Conservation (phyloP, 30 jellyfish, hydroid and myxozoan genomes). For the Hydractinia symbiolongicarpus region DNA sequence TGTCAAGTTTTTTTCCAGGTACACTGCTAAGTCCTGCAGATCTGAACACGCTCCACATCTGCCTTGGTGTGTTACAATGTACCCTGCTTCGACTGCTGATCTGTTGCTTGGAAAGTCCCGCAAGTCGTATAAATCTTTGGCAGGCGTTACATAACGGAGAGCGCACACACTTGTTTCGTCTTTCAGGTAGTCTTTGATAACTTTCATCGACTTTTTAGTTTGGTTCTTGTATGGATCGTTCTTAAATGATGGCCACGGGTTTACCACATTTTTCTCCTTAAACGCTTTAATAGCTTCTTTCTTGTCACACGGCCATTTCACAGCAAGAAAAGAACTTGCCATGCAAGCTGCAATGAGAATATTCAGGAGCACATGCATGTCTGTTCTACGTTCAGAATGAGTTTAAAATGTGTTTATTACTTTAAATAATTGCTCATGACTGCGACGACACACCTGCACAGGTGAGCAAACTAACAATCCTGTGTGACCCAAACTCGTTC, state of each 20-base stretch:
- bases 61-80: constrained; percentile 59
- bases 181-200: constrained; percentile 34
- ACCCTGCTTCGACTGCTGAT: constrained; percentile 34
- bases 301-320: constrained; percentile 43
- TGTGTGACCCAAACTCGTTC: no score
- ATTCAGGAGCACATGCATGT: no score
- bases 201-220: constrained; percentile 32
- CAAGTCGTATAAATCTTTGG: constrained; percentile 32
- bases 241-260: constrained; percentile 44
- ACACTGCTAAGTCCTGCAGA: constrained; percentile 42
- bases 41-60: constrained; percentile 61
- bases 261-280: constrained; percentile 18
- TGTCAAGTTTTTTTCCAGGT: constrained; percentile 42
- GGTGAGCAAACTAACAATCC: no score
- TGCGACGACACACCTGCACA: no score
- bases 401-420: no score
- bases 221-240: constrained; percentile 52
- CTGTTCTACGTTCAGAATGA: no score
- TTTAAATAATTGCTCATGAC: no score
- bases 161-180: constrained; percentile 47
- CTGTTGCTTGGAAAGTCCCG: constrained; percentile 30
- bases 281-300: constrained; percentile 43
- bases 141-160: constrained; percentile 21
- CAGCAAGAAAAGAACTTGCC: no score
- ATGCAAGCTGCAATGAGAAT: no score